A percentile compares a stretch with the other conserved stretches of the same genome.
Conservation (phyloP, 2,113 vertebrate species). For the Scomber japonicus region DNA sequence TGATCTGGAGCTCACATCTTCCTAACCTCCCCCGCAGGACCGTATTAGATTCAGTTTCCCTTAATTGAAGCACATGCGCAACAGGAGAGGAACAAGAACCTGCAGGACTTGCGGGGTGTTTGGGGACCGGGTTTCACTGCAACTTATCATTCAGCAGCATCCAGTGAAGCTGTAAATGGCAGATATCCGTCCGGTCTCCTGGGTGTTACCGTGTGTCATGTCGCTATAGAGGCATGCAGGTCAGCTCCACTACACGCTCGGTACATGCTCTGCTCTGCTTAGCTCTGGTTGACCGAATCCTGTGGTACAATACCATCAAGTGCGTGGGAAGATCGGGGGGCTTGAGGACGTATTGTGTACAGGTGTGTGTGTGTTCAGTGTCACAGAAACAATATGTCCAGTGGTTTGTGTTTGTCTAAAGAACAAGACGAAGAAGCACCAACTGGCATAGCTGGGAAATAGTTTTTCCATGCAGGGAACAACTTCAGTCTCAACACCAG, state of each 20-base stretch:
- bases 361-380: conserved; percentile 2
- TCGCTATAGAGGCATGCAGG: conserved; percentile 69
- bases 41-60: too few species aligned
- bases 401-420: background rate
- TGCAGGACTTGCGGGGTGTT: background rate
- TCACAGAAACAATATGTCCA: conserved; percentile 25
- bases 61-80: conserved; percentile 2
- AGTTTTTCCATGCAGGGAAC: background rate
- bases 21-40: too few species aligned
- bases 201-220: conserved; percentile 59
- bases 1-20: too few species aligned
- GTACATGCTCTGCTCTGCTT: conserved; percentile 67
- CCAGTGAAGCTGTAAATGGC: conserved; percentile 52
- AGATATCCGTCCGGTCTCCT: conserved; percentile 39
- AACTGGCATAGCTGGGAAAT: background rate
- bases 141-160: conserved; percentile 50
- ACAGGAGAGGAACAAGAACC: background rate
- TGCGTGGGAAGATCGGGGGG: conserved; percentile 12
- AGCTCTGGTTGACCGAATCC: conserved; percentile 72
- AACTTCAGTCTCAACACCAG: too few species aligned
- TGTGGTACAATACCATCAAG: conserved; percentile 49
- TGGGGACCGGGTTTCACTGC: conserved; percentile 41
- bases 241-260: conserved; percentile 61
- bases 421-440: background rate
- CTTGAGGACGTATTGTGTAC: background rate